A percentile compares a stretch with the other conserved stretches of the same genome.
Evolutionary conservation across 2,888 invertebrate genomes (phyloP).

Genomic region (Lamellibrachia satsuma): DNA sequence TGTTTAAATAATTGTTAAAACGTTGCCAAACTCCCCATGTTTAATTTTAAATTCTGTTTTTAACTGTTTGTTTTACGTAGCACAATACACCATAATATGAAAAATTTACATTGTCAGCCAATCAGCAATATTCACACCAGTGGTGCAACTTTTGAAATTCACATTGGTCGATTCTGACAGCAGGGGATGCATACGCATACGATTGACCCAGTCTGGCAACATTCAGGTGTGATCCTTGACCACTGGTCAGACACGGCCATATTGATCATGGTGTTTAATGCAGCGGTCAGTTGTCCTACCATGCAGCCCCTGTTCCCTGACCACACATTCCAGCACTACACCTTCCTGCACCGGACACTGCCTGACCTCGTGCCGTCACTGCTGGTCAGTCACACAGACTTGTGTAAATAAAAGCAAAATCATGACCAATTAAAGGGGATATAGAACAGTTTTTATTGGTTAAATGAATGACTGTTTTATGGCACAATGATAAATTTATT

Average conservation of each 20-base stretch:
- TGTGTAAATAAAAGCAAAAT: no score
- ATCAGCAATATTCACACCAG: no score
- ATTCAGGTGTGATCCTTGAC: not conserved
- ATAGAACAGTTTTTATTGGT: no score
- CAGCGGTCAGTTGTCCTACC: slow-evolving; percentile 88
- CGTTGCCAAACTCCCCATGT: no score
- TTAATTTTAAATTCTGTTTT: no score
- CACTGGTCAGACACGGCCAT: slow-evolving; percentile 77
- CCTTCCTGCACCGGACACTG: slow-evolving; percentile 90
- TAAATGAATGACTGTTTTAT: no score
- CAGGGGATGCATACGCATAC: not conserved
- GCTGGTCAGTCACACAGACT: slow-evolving; percentile 59
- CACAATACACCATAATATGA: no score
- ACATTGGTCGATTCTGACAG: not conserved
- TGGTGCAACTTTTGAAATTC: not conserved
- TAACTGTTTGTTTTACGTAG: no score
- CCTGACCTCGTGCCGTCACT: slow-evolving; percentile 85
- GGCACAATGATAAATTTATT: no score
- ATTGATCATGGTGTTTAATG: slow-evolving; percentile 91
- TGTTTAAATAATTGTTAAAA: no score
- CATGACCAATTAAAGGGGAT: no score
- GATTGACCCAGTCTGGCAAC: not conserved
- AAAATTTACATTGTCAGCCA: no score
- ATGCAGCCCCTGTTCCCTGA: slow-evolving; percentile 92
- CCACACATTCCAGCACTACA: slow-evolving; percentile 91